These are phyloP conservation scores for Pyrochroa serraticornis DNA, from an alignment of 2,888 invertebrate species.

Conservation along the genomic window DNA sequence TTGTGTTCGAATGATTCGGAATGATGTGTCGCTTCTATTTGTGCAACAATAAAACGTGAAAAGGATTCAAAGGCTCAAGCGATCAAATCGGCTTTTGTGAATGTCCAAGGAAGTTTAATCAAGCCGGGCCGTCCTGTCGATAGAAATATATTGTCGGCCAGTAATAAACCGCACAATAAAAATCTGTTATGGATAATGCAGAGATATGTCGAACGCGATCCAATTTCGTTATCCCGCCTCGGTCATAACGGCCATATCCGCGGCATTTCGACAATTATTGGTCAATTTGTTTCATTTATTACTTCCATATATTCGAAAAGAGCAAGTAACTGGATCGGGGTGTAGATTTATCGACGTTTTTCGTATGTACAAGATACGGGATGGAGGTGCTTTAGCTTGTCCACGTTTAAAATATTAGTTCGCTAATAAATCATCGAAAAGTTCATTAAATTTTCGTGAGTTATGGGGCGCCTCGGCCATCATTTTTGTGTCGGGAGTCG, in stretches of 20 bases:
- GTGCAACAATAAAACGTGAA: too few species aligned
- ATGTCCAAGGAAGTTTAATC: too few species aligned
- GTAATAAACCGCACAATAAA: slow-evolving; percentile 27
- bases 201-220: slow-evolving; percentile 26
- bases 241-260: slow-evolving; percentile 23
- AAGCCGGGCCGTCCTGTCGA: not conserved
- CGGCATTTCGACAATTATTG: slow-evolving; percentile 31
- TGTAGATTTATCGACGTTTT: slow-evolving; percentile 18
- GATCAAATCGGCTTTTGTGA: too few species aligned
- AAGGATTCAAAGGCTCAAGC: too few species aligned
- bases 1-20: too few species aligned
- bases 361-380: slow-evolving; percentile 16
- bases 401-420: slow-evolving; percentile 14
- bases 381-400: slow-evolving; percentile 8
- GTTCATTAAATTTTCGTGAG: slow-evolving; percentile 10
- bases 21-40: too few species aligned
- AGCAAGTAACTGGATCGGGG: slow-evolving; percentile 22
- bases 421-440: slow-evolving; percentile 11
- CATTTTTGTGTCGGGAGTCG: too few species aligned
- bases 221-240: slow-evolving; percentile 21
- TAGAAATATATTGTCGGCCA: slow-evolving; percentile 12
- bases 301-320: slow-evolving; percentile 27
- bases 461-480: not conserved
- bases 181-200: slow-evolving; percentile 26
- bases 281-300: slow-evolving; percentile 33